phyloP scores from a whole-genome alignment of 1,140 invertebrate genomes.

The Eubasilissa regina region DNA sequence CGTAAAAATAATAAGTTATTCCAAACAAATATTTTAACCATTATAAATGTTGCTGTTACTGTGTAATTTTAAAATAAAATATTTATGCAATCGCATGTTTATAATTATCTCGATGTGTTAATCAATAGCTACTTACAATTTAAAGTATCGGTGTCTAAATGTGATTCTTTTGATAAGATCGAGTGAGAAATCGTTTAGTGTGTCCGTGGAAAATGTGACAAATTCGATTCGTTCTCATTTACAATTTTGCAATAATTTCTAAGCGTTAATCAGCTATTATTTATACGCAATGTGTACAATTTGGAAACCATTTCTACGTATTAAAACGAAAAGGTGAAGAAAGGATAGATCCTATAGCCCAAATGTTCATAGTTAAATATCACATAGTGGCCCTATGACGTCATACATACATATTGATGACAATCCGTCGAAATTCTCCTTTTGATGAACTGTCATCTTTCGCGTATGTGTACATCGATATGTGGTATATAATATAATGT shows the following conservation, averaged over 20 bases:
- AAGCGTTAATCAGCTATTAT: too few relatives aligned
- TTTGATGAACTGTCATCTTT: conserved; percentile 42
- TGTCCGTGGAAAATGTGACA: conserved; percentile 20
- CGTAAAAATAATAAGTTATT: conserved; percentile 32
- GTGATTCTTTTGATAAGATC: conserved; percentile 20
- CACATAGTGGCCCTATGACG: conserved; percentile 57
- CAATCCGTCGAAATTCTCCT: conserved; percentile 17
- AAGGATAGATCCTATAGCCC: neutral
- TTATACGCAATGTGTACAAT: neutral
- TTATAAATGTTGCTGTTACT: conserved; percentile 58
- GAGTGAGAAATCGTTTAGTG: conserved; percentile 12
- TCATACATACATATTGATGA: conserved; percentile 50
- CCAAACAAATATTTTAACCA: conserved; percentile 49
- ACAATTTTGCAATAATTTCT: too few relatives aligned
- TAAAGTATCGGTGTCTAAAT: conserved; percentile 40
- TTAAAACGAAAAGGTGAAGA: too few relatives aligned
- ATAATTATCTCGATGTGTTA: conserved; percentile 38
- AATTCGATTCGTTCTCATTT: neutral
- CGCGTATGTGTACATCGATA: conserved; percentile 50
- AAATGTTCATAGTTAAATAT: conserved; percentile 36
- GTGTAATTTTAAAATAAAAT: conserved; percentile 42
- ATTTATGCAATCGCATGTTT: conserved; percentile 28
- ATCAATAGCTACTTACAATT: conserved; percentile 26
- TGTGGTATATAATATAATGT: conserved; percentile 42
- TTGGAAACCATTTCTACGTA: neutral